Evolutionary conservation across 2,113 vertebrate species (phyloP).

Genomic region (Tupaia tana): DNA sequence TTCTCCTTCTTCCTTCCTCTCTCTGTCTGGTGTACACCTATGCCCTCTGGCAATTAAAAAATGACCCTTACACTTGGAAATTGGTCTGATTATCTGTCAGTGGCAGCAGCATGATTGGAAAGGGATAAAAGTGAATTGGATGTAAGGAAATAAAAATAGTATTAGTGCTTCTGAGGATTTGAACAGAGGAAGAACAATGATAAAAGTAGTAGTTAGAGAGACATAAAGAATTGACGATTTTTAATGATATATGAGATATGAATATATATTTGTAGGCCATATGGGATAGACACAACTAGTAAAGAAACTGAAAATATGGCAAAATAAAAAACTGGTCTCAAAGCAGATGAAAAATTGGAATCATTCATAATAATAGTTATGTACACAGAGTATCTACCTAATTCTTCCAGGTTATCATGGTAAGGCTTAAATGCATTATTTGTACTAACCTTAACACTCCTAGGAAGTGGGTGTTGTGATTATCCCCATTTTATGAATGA

Average conservation of each 20-base stretch:
- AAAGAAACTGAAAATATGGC: background rate
- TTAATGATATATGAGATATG: background rate
- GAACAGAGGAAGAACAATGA: background rate
- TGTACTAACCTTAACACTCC: background rate
- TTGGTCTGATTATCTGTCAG: background rate
- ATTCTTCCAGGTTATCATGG: background rate
- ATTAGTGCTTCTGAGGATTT: background rate
- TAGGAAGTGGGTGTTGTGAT: background rate
- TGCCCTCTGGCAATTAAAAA: background rate
- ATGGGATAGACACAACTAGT: background rate
- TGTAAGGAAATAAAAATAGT: background rate
- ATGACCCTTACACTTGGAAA: background rate
- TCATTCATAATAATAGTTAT: background rate
- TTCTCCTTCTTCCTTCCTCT: no score
- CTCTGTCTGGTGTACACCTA: no score
- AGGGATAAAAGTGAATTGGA: background rate
- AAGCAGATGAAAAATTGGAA: background rate
- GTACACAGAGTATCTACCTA: background rate
- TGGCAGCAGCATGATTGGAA: no score
- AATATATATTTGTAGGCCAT: background rate
- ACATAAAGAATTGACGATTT: background rate
- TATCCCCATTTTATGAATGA: background rate
- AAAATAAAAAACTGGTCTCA: background rate
- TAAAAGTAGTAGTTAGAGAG: background rate
- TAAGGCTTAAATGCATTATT: background rate